Evolutionary conservation across 2,113 vertebrate species (phyloP), one percentile per base, ranked within the genome.

Genomic region (Platysteira castanea): DNA sequence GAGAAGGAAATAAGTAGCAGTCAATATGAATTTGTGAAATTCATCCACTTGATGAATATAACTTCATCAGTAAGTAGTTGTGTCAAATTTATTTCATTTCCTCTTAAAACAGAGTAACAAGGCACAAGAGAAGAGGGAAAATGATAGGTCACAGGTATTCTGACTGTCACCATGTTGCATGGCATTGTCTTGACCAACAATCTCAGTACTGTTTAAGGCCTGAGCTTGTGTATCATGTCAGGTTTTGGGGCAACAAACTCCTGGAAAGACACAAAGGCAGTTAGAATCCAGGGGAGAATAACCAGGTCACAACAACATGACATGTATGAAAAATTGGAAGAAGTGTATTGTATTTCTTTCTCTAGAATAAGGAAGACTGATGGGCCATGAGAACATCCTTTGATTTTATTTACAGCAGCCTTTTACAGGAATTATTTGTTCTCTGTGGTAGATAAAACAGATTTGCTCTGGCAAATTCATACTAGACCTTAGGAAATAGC

Each of bases 331-430:
- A 93, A 95, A 95, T 93, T 91, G 84, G 56, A 89, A 74, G 46
- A 77, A n/a, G 3, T 39, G 17, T 70, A 92, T 90, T 70, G 71
- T 86, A 50, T 93, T 95, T 96, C 54, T 89, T 95, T 89, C 76
- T 81, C 69, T 77, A 56, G 60, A 84, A 91, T 93, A 95, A 95
- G 90, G 87, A 95, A 91, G 80, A 97, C 83, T 78, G 93, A 95
- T 95, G 86, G 87, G 50, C 71, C 64, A 84, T 73, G 73, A 78
- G 86, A 86, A 74, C 54, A 95, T 64, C 47, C 64, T 95, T 77
- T 95, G 84, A 95, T 97, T 95, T 93, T 89, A 95, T 96, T 97
- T 96, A 69, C 68, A 89, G 57, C 63, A 92, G 76, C 35, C 86
- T 89, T 86, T 95, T 93, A 92, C 80, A 50, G 80, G 83, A 96